phyloP scores from a whole-genome alignment of 2,888 invertebrate genomes.

The Halocaridina rubra region DNA sequence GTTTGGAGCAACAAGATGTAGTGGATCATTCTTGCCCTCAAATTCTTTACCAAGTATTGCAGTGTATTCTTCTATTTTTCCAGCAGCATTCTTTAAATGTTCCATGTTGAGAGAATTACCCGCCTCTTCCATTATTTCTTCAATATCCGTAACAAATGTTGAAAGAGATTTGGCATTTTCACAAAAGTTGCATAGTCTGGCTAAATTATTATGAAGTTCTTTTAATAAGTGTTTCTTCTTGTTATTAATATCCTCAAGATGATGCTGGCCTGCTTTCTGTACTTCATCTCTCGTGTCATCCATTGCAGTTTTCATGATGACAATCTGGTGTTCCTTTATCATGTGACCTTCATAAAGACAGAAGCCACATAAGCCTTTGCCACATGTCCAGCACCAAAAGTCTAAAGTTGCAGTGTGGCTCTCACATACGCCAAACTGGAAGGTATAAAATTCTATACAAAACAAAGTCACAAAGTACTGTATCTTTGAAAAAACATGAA shows the following conservation, averaged over 20 bases:
- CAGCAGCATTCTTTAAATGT: neutral
- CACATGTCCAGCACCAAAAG: slow-evolving; percentile 37
- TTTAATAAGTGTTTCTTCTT: neutral
- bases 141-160: neutral
- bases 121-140: neutral
- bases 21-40: too few relatives aligned
- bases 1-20: too few relatives aligned
- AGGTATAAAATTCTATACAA: neutral
- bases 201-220: neutral
- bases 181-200: neutral
- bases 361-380: slow-evolving; percentile 18
- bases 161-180: neutral
- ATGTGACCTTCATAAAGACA: slow-evolving; percentile 27
- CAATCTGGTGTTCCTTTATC: neutral
- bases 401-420: neutral
- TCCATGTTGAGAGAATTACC: neutral
- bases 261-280: neutral
- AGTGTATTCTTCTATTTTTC: neutral
- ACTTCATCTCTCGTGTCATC: neutral
- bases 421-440: neutral
- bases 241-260: neutral
- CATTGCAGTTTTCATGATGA: neutral
- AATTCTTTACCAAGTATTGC: too few relatives aligned
- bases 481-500: too few relatives aligned
- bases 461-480: too few relatives aligned